Percentiles rank a stretch among this genome's conserved stretches.
phyloP scores from a whole-genome alignment of 2,797 vertebrate species.

The Melanotaenia pygmaea region DNA sequence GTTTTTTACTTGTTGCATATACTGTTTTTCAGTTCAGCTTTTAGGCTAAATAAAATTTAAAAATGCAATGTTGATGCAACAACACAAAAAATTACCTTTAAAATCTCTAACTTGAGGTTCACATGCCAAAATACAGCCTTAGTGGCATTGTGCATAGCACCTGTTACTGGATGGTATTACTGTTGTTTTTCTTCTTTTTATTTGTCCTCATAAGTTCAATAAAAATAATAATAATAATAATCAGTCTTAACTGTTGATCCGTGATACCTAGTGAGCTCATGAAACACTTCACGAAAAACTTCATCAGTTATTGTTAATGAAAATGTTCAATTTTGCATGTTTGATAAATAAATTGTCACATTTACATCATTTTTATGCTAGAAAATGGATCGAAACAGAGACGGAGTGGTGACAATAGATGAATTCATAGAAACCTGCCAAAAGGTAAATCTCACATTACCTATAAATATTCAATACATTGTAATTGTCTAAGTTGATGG shows the following conservation, averaged over 20 bases:
- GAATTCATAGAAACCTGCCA: conserved; percentile 97
- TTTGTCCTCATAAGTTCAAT: neutral
- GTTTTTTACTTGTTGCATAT: neutral
- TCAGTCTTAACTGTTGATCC: neutral
- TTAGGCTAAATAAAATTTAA: neutral
- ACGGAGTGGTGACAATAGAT: conserved; percentile 96
- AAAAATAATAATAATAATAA: neutral
- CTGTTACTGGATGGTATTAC: too few relatives aligned
- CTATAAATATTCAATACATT: neutral
- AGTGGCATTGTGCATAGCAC: neutral
- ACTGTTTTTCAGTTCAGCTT: neutral
- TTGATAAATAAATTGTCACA: neutral
- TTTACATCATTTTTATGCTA: conserved; percentile 52
- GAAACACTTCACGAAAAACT: neutral
- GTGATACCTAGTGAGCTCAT: neutral
- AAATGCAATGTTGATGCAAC: neutral
- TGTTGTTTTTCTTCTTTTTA: neutral
- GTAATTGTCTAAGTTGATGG: neutral
- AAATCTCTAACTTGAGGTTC: neutral
- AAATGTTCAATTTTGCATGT: neutral
- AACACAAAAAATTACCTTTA: neutral
- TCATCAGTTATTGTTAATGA: neutral
- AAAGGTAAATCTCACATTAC: conserved; percentile 81
- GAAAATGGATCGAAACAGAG: conserved; percentile 97
- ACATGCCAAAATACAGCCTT: neutral